Evolutionary conservation across 2,113 vertebrate species (phyloP).

Genomic region (Siniperca chuatsi): DNA sequence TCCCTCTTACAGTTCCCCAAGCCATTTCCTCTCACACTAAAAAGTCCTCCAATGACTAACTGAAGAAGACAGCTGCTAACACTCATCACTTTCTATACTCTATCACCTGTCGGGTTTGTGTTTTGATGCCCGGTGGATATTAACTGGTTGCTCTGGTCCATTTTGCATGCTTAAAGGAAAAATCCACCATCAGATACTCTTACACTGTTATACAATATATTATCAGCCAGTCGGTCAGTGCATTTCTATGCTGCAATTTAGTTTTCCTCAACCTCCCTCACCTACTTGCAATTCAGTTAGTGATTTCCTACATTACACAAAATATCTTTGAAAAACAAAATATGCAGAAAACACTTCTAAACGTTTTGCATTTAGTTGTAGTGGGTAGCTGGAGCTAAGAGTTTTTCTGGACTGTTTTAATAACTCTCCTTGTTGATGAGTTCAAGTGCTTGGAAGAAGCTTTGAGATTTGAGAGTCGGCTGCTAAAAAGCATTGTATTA

Average conservation of each 20-base stretch:
- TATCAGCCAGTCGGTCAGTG: neutral
- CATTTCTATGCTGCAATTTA: too few relatives aligned
- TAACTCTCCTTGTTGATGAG: neutral
- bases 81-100: constrained; percentile 33
- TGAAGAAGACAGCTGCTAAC: constrained; percentile 57
- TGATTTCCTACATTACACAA: neutral
- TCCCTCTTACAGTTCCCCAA: constrained; percentile 53
- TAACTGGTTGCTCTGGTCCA: constrained; percentile 39
- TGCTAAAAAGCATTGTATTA: neutral
- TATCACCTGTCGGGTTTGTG: constrained; percentile 37
- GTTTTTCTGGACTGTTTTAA: neutral
- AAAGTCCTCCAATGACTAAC: constrained; percentile 50
- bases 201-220: neutral
- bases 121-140: constrained; percentile 35
- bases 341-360: neutral
- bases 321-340: neutral
- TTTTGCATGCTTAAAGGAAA: constrained; percentile 66
- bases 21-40: constrained; percentile 62
- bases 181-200: constrained; percentile 44
- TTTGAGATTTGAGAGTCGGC: neutral
- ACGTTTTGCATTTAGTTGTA: neutral
- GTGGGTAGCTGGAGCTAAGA: neutral
- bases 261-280: neutral
- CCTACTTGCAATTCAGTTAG: neutral
- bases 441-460: neutral